A percentile compares a stretch with the other conserved stretches of the same genome.
These are phyloP conservation scores for Alaudala cheleensis DNA, from an alignment of 2,113 vertebrate genomes.

Conservation along the genomic window DNA sequence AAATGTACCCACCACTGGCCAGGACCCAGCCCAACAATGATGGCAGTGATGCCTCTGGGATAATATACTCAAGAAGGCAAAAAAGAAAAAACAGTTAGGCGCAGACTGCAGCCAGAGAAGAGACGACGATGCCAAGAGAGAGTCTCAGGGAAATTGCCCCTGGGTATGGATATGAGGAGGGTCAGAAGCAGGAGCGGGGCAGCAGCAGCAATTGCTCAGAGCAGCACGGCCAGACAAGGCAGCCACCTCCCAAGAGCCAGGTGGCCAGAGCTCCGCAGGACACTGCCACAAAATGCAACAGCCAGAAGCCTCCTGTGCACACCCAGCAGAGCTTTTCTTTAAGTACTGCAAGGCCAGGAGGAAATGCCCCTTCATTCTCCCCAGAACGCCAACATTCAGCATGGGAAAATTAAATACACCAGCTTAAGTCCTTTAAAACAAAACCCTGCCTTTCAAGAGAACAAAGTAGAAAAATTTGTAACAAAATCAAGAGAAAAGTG, in stretches of 20 bases:
- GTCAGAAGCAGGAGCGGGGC: background rate
- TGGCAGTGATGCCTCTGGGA: too few relatives aligned
- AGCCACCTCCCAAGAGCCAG: background rate
- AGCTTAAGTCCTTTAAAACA: background rate
- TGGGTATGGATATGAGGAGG: background rate
- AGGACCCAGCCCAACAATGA: too few relatives aligned
- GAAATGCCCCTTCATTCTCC: too few relatives aligned
- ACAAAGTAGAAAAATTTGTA: background rate
- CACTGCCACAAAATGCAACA: background rate
- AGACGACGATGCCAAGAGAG: constrained; percentile 26
- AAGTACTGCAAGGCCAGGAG: background rate
- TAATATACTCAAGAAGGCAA: too few relatives aligned
- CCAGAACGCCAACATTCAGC: background rate
- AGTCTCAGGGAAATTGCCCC: background rate
- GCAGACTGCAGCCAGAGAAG: background rate
- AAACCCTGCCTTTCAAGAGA: background rate
- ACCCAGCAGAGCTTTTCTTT: background rate
- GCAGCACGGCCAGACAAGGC: constrained; percentile 35
- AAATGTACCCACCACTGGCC: too few relatives aligned
- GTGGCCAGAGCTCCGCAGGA: background rate
- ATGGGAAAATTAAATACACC: background rate
- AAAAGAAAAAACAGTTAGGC: background rate
- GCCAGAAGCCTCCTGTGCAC: background rate
- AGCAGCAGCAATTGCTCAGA: background rate
- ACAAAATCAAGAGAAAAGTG: too few relatives aligned